phyloP scores from a whole-genome alignment of 2,113 vertebrate genomes.

The Coracopsis vasa region DNA sequence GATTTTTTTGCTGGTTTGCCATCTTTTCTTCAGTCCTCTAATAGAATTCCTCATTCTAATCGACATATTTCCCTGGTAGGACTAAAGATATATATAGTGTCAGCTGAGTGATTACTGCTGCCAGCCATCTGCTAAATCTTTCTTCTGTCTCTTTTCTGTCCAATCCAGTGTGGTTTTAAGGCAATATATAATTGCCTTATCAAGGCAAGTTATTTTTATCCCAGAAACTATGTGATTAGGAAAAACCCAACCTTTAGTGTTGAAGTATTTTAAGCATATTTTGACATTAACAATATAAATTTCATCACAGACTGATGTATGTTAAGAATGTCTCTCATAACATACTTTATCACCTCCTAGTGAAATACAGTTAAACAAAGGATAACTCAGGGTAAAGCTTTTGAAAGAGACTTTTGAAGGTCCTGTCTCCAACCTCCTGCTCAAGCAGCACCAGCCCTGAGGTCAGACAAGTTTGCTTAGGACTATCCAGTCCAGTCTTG shows the following conservation, averaged over 20 bases:
- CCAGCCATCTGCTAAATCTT: not conserved
- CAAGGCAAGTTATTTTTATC: not conserved
- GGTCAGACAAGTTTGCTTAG: not conserved
- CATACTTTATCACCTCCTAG: not conserved
- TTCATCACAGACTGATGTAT: not conserved
- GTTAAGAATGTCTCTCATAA: not conserved
- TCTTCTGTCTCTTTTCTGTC: not conserved
- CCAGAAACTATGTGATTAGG: not conserved
- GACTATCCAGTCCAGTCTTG: not conserved
- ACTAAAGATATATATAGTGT: not conserved
- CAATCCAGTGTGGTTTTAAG: not conserved
- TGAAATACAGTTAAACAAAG: not conserved
- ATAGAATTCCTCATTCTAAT: not conserved
- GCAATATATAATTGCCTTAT: not conserved
- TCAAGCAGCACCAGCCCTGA: not conserved
- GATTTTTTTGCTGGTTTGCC: not conserved
- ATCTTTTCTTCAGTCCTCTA: not conserved
- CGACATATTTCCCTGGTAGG: not conserved
- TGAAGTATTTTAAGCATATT: not conserved
- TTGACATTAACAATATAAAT: not conserved
- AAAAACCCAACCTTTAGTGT: fast-evolving
- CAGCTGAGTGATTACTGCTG: not conserved
- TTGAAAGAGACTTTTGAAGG: not conserved
- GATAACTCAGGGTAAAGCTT: not conserved
- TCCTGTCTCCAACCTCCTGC: not conserved